Conservation (phyloP, 2,113 vertebrate species). For the Syrmaticus mikado region DNA sequence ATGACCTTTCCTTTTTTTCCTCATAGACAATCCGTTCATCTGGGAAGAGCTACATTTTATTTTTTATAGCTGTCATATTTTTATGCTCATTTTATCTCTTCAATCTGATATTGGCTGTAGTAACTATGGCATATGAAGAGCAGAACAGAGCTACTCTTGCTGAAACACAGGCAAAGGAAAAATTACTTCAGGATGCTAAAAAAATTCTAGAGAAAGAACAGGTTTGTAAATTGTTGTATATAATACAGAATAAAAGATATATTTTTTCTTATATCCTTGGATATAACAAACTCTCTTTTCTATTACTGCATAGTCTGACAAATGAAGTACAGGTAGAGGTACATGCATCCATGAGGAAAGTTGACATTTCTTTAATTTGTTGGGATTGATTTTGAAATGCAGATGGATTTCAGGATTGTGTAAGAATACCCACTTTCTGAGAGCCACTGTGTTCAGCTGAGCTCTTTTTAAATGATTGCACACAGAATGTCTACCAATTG, state of each 20-base stretch:
- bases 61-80: constrained; percentile 95
- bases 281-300: background rate
- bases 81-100: constrained; percentile 98
- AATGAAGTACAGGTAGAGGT: background rate
- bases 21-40: constrained; percentile 90
- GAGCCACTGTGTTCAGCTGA: background rate
- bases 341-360: background rate
- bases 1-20: background rate
- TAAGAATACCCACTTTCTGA: background rate
- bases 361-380: background rate
- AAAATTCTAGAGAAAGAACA: constrained; percentile 85
- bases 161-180: constrained; percentile 89
- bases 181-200: constrained; percentile 84
- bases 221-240: constrained; percentile 71
- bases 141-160: constrained; percentile 91
- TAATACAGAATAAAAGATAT: background rate
- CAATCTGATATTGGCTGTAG: constrained; percentile 96
- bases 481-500: background rate
- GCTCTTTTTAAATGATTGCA: background rate
- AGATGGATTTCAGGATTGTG: background rate
- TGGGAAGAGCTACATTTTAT: constrained; percentile 90
- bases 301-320: background rate
- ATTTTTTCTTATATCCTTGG: background rate
- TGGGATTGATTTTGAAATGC: background rate
- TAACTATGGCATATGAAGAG: constrained; percentile 97